A percentile compares a stretch with the other conserved stretches of the same genome.
Conservation (phyloP, 2,113 vertebrate species). For the Hippolais icterina region DNA sequence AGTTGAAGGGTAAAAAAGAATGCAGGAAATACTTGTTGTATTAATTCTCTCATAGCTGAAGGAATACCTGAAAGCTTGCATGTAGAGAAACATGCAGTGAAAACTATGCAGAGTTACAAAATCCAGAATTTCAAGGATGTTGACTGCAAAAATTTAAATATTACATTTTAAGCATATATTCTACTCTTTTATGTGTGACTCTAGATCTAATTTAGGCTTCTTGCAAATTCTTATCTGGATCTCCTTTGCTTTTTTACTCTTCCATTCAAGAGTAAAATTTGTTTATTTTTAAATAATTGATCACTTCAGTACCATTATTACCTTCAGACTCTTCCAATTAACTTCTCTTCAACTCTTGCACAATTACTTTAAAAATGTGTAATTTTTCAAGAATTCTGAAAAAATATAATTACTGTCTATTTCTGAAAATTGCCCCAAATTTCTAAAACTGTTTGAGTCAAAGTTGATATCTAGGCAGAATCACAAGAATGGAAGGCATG, state of each 20-base stretch:
- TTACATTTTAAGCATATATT: neutral
- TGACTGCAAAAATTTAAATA: neutral
- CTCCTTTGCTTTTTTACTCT: neutral
- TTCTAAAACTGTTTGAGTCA: neutral
- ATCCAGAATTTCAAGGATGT: neutral
- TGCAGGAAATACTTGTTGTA: neutral
- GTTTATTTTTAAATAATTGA: neutral
- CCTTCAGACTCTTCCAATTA: neutral
- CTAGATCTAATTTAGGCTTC: neutral
- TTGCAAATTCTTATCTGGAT: neutral
- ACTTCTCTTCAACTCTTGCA: neutral
- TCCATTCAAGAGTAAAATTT: neutral
- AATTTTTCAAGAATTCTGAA: neutral
- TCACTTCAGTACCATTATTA: neutral
- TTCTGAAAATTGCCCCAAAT: neutral
- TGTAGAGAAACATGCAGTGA: accelerated
- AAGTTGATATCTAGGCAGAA: neutral
- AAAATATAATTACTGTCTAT: neutral
- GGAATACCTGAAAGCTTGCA: neutral
- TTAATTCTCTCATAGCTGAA: neutral
- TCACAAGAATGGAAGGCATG: neutral
- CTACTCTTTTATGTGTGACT: neutral
- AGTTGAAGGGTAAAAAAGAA: neutral
- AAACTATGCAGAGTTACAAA: neutral
- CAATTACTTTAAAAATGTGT: neutral